Evolutionary conservation across 2,888 invertebrate species (phyloP).

Genomic region (Miltochrista miniata): DNA sequence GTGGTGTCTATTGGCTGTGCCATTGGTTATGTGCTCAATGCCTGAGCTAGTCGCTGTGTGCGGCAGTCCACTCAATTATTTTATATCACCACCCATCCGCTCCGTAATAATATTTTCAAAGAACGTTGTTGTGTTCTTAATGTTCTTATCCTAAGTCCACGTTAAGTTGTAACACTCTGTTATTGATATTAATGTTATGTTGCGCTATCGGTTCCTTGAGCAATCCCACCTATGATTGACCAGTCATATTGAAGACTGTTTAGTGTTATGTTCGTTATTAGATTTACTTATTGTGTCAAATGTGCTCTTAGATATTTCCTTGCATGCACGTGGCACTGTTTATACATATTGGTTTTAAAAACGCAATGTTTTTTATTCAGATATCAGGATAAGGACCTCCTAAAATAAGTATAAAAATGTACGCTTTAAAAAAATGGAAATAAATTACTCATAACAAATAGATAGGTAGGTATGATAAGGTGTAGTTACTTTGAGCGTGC

Average conservation of each 20-base stretch:
- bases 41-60: constrained; percentile 18
- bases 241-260: constrained; percentile 80
- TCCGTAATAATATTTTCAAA: constrained; percentile 10
- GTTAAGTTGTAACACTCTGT: constrained; percentile 22
- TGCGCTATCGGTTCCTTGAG: constrained; percentile 61
- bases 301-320: constrained; percentile 61
- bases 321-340: constrained; percentile 68
- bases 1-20: too few relatives aligned
- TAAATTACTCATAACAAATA: constrained; percentile 77
- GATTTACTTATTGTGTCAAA: constrained; percentile 65
- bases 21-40: neutral
- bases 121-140: constrained; percentile 17
- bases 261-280: constrained; percentile 75
- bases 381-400: constrained; percentile 75
- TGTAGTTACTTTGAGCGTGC: constrained; percentile 71
- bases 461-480: constrained; percentile 78
- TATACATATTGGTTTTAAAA: constrained; percentile 56
- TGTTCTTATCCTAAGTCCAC: constrained; percentile 13
- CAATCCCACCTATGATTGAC: constrained; percentile 77
- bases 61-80: constrained; percentile 59
- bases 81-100: constrained; percentile 38
- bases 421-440: constrained; percentile 82
- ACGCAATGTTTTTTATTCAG: constrained; percentile 56
- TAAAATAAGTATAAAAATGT: constrained; percentile 81
- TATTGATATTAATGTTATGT: constrained; percentile 18